Evolutionary conservation across 2,113 vertebrate species (phyloP), one percentile per base, ranked within the genome.

Genomic region (Calyptommatus sinebrachiatus): DNA sequence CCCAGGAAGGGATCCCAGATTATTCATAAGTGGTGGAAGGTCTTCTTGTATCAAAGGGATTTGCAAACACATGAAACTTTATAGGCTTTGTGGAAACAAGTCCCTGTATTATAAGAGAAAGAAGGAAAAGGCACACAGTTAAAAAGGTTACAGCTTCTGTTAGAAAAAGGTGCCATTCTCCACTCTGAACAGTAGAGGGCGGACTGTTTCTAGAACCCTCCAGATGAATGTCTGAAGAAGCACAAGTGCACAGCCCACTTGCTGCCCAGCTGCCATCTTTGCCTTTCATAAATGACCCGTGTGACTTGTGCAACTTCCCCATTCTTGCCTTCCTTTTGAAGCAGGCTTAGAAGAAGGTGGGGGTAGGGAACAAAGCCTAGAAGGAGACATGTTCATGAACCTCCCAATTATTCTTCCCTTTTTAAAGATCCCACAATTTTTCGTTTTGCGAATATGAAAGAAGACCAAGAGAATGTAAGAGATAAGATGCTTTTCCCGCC

Each of bases 231-330:
- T 18, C 48, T 45, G 20, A 60, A 45, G 12, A 66, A 57, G 7
- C 35, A 5, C 45, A 29, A 80, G 26, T 68, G 24, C 45, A 63
- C 31, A 57, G 12, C 26, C 53, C n/a, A 10, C 50, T 69, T 65
- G 31, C 50, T 45, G 67, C 28, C 41, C 57, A 60, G 41, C 79
- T 22, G 72, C 79, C 79, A 81, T 81, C 45, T 81, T 81, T 48
- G 35, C 41, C 28, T 53, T 76, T 81, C 67, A 48, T 69, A 68
- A 81, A 50, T 67, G 29, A 11, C 48, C 48, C 46, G 6, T 81
- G 63, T 73, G 62, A 73, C 45, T 73, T 35, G 24, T 11, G 26
- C 46, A 62, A 81, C 79, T 81, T 81, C 79, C 73, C 53, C 35
- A 76, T 81, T 81, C 67, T 46, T 24, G n/a, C 21, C 69, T 75